Conservation (phyloP, 64 coral and sea anemone species). For the Porites lutea region DNA sequence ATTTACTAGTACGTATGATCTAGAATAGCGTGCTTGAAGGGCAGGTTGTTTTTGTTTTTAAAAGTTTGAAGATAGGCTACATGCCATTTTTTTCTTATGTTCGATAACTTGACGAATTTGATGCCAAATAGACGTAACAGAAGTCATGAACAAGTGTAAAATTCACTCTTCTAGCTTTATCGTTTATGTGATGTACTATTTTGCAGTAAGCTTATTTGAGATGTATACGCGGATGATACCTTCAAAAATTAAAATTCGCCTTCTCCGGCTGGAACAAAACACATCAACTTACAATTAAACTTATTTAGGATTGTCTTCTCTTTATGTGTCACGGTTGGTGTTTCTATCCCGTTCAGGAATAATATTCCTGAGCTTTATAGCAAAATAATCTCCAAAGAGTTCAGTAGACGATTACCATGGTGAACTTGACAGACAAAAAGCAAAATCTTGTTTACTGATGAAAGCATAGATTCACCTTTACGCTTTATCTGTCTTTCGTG, state of each 20-base stretch:
- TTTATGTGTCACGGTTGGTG: neutral
- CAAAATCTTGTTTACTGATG: neutral
- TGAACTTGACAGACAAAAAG: neutral
- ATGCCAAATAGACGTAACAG: too few relatives aligned
- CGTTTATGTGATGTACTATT: too few relatives aligned
- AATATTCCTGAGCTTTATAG: neutral
- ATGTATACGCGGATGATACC: too few relatives aligned
- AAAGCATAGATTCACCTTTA: neutral
- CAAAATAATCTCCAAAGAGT: neutral
- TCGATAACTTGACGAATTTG: neutral
- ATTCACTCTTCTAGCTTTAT: neutral
- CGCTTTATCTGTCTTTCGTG: neutral
- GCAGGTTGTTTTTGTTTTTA: conserved; percentile 3
- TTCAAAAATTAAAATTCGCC: too few relatives aligned
- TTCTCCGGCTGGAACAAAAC: too few relatives aligned
- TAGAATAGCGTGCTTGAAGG: too few relatives aligned
- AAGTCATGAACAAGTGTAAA: neutral
- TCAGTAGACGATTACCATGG: neutral
- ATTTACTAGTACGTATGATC: neutral
- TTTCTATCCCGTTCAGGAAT: neutral
- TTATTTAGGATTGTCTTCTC: neutral
- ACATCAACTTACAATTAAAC: neutral
- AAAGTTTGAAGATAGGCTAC: neutral
- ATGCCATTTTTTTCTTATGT: neutral
- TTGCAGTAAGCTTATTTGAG: too few relatives aligned